Base-by-base conservation (phyloP, 2,888 invertebrate species). In the Scaeva pyrastri region DNA sequence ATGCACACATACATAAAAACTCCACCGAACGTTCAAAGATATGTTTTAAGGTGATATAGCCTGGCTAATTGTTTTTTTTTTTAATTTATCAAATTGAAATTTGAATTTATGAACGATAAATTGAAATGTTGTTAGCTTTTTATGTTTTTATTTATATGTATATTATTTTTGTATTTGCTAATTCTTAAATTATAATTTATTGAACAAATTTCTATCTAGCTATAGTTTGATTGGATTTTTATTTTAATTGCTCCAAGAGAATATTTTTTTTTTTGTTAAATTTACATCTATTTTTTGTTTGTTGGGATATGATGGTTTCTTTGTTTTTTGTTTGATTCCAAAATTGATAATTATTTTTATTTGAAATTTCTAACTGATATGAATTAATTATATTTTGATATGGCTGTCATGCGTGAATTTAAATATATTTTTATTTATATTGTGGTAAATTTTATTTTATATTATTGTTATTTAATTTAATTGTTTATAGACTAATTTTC, bases 31-130 rank as follows among this genome's bases (percentile, higher is more conserved):
- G 86, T 62, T 91, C 91, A 90, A 91, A 92, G 93, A 93, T 93
- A 93, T 92, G 93, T 93, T 91, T 92, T 91, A 91, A 91, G 90
- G 91, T 91, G 92, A 92, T 92, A 92, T 92, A 91, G 92, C 92
- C 92, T 92, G 92, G 92, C 92, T 92, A 90, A 89, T 88, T 88
- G 62, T 85, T 75, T 74, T 73, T 77, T 83, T 75, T 36, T 75
- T 79, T 50, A 56, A 74, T 76, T 0, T 58, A 62, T 75, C 56
- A 52, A 87, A 75, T 78, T 58, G 80, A 66, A 86, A 78, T 74
- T 86, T 58, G 77, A 82, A 77, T 82, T 82, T 74, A 82, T 82
- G 86, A 86, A 86, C 86, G 86, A 86, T 66, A 82, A 80, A 64
- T 86, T 21, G 50, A 68, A 68, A 62, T 23, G 56, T 41, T 48